These are phyloP conservation scores for Bos indicus DNA, from an alignment of 2,113 vertebrate species.

Conservation along the genomic window DNA sequence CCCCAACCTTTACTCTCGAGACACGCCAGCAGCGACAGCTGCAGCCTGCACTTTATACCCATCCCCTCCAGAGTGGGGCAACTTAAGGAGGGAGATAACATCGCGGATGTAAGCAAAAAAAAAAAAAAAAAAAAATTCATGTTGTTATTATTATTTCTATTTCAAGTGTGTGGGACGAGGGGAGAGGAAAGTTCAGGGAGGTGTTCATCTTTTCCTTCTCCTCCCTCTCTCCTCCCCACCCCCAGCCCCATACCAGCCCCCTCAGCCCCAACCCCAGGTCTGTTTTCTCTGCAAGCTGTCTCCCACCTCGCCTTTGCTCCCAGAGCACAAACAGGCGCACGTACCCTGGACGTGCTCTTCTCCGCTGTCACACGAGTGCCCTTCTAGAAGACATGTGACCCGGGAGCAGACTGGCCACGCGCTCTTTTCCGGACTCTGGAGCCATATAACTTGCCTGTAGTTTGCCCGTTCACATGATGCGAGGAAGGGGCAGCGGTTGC, in stretches of 20 bases:
- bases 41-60: conserved; percentile 33
- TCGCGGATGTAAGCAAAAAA: neutral
- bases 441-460: neutral
- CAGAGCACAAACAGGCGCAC: neutral
- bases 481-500: neutral
- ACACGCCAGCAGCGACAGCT: neutral
- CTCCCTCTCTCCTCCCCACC: neutral
- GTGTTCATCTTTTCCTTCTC: neutral
- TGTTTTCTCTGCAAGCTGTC: neutral
- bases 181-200: conserved; percentile 34
- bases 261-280: neutral
- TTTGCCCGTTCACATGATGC: neutral
- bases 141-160: conserved; percentile 1
- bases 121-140: too few species aligned
- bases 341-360: neutral
- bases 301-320: neutral
- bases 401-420: neutral
- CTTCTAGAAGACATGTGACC: conserved; percentile 24
- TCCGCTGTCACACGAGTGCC: neutral
- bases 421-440: neutral
- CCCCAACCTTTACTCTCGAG: conserved; percentile 3
- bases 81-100: conserved; percentile 15
- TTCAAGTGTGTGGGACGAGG: conserved; percentile 10
- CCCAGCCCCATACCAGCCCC: neutral
- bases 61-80: neutral